These are phyloP conservation scores for Platichthys flesus DNA, from an alignment of 2,113 vertebrate genomes.

Conservation along the genomic window DNA sequence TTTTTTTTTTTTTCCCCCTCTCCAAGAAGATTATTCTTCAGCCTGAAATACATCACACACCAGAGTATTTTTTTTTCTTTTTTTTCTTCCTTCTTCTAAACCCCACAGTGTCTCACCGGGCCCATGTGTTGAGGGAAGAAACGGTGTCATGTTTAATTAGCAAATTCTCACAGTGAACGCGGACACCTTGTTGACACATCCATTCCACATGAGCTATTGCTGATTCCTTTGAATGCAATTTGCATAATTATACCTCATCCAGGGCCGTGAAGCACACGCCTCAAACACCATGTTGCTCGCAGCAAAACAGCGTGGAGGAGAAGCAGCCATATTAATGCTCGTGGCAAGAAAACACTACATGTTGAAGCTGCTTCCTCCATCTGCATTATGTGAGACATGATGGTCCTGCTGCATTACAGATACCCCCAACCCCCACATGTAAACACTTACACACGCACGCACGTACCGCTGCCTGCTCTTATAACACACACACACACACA, in stretches of 20 bases:
- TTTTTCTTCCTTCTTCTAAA: conserved; percentile 33
- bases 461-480: conserved; percentile 33
- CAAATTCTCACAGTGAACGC: conserved; percentile 73
- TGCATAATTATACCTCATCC: conserved; percentile 87
- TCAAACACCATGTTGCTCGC: conserved; percentile 67
- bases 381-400: conserved; percentile 77
- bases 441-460: neutral
- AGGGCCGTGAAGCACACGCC: conserved; percentile 70
- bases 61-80: conserved; percentile 30
- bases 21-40: conserved; percentile 63
- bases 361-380: conserved; percentile 75
- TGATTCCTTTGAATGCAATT: conserved; percentile 84
- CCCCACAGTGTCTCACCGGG: conserved; percentile 45
- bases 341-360: conserved; percentile 66
- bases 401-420: conserved; percentile 54
- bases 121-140: conserved; percentile 70
- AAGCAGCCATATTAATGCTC: conserved; percentile 79
- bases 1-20: conserved; percentile 11
- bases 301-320: conserved; percentile 61
- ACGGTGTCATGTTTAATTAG: conserved; percentile 81
- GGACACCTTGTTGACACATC: conserved; percentile 82
- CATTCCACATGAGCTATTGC: conserved; percentile 81
- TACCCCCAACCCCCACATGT: conserved; percentile 30
- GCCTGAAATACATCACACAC: conserved; percentile 56
- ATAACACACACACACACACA: conserved; percentile 19